Conservation (phyloP, 2,113 vertebrate species). For the Toxotes chatareus region DNA sequence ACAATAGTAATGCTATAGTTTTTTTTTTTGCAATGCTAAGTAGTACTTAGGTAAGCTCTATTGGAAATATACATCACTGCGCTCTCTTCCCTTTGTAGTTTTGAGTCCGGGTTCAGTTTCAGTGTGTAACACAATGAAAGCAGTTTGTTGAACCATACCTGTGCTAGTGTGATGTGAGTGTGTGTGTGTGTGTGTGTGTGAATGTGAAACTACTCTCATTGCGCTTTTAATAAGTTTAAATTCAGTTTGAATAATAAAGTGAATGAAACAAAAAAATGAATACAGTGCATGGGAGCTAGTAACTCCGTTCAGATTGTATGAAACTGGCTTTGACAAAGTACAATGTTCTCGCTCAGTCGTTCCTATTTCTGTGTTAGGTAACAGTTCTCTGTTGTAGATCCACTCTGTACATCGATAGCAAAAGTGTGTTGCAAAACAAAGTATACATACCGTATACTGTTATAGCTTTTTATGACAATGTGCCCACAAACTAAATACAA, state of each 20-base stretch:
- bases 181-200: slow-evolving; percentile 24
- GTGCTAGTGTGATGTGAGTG: slow-evolving; percentile 28
- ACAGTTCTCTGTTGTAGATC: slow-evolving; percentile 46
- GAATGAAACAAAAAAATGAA: slow-evolving; percentile 67
- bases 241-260: slow-evolving; percentile 72
- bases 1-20: slow-evolving; percentile 84
- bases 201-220: slow-evolving; percentile 55
- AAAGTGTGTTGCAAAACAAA: slow-evolving; percentile 60
- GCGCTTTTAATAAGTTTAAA: slow-evolving; percentile 48
- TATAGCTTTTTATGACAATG: slow-evolving; percentile 67
- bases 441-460: slow-evolving; percentile 62
- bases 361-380: slow-evolving; percentile 40
- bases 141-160: slow-evolving; percentile 49
- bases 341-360: slow-evolving; percentile 38
- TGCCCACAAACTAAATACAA: slow-evolving; percentile 70
- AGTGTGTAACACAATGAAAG: slow-evolving; percentile 71
- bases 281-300: slow-evolving; percentile 76
- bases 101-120: slow-evolving; percentile 67
- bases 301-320: slow-evolving; percentile 65
- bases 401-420: slow-evolving; percentile 63
- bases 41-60: slow-evolving; percentile 84
- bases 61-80: slow-evolving; percentile 82
- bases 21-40: slow-evolving; percentile 83
- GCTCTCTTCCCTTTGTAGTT: slow-evolving; percentile 78
- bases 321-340: slow-evolving; percentile 66